Base-by-base conservation (phyloP, 2,797 vertebrate genomes). In the Anguilla anguilla region DNA sequence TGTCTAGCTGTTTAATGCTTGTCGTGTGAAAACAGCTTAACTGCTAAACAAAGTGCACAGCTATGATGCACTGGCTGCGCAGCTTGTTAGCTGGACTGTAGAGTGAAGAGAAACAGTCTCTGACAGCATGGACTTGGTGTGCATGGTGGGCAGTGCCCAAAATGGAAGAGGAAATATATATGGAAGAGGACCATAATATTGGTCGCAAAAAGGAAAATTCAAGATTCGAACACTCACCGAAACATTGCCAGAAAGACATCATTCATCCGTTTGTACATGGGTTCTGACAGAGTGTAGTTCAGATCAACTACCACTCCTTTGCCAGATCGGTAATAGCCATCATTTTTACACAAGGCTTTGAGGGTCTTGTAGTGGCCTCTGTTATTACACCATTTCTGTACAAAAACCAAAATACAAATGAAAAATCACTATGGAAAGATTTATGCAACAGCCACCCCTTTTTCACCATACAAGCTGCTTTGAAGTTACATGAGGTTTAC, bases 241-340 rank as follows among this genome's bases (percentile, higher is more conserved):
- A 87, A 87, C 0, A 39, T 83, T 64, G 2, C 31, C 25, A 67
- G 3, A 25, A 87, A 87, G 13, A 28, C 11, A 15, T 81, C 46
- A 79, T 87, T 83, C 6, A 87, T 83, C 17, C 49, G 1, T 31
- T 17, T 22, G 46, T 87, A 87, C 86, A 87, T 51, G n/a, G 86
- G 86, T 22, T 83, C 59, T 31, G 61, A n/a, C 6, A 87, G 81
- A 31, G 86, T 64, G 43, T 83, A 87, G 86, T 87, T 87, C 39
- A 87, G 61, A 81, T 87, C 86, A 28, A 87, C 43, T 19, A 61
- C 28, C 13, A 43, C 81, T 67, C 81, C 59, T 31, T 53, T 53
- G 35, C 22, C 5, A 51, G 79, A 67, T 22, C 59, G 83, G 86
- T 39, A 84, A 35, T 59, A 46, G 22, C 86, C 86, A n/a, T 46